Evolutionary conservation across 53 echinoderm and acorn worm species (phyloP).

Genomic region (Henricia sp.): DNA sequence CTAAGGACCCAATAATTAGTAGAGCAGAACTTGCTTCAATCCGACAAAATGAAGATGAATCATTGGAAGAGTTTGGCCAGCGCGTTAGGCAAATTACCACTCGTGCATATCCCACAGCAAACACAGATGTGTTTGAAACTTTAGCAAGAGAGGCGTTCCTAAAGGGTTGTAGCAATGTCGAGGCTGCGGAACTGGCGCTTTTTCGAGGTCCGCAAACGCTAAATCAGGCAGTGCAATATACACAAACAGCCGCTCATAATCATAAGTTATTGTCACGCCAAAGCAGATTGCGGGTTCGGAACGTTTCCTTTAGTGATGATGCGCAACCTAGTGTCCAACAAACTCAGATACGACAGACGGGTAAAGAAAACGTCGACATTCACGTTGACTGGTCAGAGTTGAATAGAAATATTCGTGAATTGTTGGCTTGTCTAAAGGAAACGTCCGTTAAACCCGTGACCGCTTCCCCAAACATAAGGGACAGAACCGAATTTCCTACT

Average conservation of each 20-base stretch:
- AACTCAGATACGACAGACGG: not conserved
- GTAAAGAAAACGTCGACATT: not conserved
- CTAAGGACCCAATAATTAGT: conserved; percentile 8
- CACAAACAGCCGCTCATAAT: conserved; percentile 9
- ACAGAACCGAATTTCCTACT: not conserved
- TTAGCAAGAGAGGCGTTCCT: conserved; percentile 17
- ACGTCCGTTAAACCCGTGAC: not conserved
- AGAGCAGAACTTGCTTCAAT: conserved; percentile 16
- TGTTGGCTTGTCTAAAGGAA: conserved; percentile 1
- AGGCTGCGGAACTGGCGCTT: conserved; percentile 17
- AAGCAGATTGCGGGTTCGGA: conserved; percentile 7
- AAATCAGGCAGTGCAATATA: conserved; percentile 25
- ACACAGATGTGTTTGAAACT: conserved; percentile 18
- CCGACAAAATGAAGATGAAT: conserved; percentile 11
- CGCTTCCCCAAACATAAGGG: not conserved
- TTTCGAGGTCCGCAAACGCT: conserved; percentile 28
- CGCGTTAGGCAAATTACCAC: conserved; percentile 22
- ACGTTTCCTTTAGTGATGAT: conserved; percentile 20
- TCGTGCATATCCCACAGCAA: conserved; percentile 1
- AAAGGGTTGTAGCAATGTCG: conserved; percentile 23
- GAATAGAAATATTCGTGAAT: conserved; percentile 21
- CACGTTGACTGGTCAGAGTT: conserved; percentile 31
- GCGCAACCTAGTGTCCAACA: not conserved
- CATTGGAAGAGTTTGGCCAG: conserved; percentile 34
- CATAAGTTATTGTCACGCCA: conserved; percentile 18